Base-by-base conservation (phyloP, 2,888 invertebrate species). In the Colostygia pectinataria region DNA sequence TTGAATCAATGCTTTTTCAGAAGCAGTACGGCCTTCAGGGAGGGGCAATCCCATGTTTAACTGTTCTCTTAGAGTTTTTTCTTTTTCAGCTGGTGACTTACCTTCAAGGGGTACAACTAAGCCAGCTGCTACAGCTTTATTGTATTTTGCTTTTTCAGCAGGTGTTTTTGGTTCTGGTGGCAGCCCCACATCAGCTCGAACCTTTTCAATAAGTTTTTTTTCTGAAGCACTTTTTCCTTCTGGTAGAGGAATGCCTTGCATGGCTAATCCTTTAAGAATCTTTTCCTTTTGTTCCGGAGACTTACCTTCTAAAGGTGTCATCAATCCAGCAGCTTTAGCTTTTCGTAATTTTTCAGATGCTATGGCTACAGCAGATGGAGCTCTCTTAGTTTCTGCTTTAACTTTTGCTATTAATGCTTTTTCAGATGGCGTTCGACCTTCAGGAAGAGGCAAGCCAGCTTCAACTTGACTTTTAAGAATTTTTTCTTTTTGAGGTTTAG, bases 141-240 rank as follows among this genome's bases (percentile, higher is more conserved):
- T 53, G 10, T 53, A 71, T 55, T 39, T 62, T 55, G 59, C 65
- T 63, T 50, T 70, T 63, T 39, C 53, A 6, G 47, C 37, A 4
- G 49, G 15, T 6, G 13, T 31, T 1, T 18, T 46, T 0, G 48
- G 24, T 14, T 51, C 38, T 4, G 47, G 24, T 43, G 61, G 65
- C 6, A 59, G 28, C 2, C 65, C 63, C 0, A 58, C 1, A 0
- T 65, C 61, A n/a, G 36, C 33, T 5, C 59, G 28, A 1, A 64
- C 48, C 53, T 67, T 68, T 3, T 59, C 57, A 1, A 62, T 36
- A 0, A 68, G 4, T 39, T 57, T 53, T 29, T 63, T 65, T 27
- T 71, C 77, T 0, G 75, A 76, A 0, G 59, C 10, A 0, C 72
- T 70, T 60, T 68, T 67, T 0, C 46, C 71, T 38, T 68, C 67